A percentile compares a stretch with the other conserved stretches of the same genome.
Conservation (phyloP, 2,888 invertebrate species). For the Xylota sylvarum region DNA sequence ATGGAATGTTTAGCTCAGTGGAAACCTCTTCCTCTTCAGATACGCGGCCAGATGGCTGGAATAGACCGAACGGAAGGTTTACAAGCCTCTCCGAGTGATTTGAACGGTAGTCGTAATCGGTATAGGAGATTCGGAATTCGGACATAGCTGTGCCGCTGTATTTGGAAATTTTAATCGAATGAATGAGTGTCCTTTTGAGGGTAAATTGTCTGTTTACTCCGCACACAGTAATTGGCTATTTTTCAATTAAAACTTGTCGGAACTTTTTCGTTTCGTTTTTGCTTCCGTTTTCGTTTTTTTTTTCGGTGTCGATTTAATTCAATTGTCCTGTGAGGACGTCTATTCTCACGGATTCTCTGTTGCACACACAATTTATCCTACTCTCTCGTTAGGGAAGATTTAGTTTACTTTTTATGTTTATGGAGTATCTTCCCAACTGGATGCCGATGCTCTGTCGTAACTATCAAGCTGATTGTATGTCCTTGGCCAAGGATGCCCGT, state of each 20-base stretch:
- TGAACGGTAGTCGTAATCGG: constrained; percentile 80
- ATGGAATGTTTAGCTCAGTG: constrained; percentile 89
- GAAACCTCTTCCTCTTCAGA: constrained; percentile 81
- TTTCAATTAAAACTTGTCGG: constrained; percentile 10
- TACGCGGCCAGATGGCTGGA: constrained; percentile 77
- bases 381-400: background rate
- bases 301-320: constrained; percentile 18
- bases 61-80: constrained; percentile 81
- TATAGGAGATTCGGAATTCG: constrained; percentile 82
- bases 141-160: constrained; percentile 79
- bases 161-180: constrained; percentile 21
- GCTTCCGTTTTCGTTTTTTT: background rate
- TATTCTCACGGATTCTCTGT: background rate
- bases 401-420: background rate
- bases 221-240: background rate
- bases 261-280: constrained; percentile 11
- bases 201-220: background rate
- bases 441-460: constrained; percentile 1
- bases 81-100: constrained; percentile 80
- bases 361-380: constrained; percentile 8
- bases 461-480: constrained; percentile 5
- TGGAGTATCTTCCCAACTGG: constrained; percentile 15
- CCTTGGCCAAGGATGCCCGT: constrained; percentile 5
- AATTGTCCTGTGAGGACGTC: constrained; percentile 35
- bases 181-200: background rate